These are phyloP conservation scores for Zingel zingel DNA, from an alignment of 2,113 vertebrate genomes.

Conservation along the genomic window DNA sequence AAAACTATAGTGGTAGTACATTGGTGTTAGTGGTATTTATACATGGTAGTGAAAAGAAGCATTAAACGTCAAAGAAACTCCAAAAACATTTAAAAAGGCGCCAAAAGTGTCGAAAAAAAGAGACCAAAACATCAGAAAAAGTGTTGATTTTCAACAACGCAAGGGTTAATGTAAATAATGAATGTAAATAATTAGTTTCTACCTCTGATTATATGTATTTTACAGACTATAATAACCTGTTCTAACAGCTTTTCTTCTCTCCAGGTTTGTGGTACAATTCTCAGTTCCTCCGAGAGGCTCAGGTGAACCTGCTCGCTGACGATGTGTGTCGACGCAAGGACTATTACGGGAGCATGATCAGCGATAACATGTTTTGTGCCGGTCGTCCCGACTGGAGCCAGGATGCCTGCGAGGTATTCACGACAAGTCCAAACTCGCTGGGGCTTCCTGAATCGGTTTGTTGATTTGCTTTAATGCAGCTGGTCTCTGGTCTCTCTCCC, in stretches of 20 bases:
- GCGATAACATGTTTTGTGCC: conserved; percentile 92
- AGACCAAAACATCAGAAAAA: too few relatives aligned
- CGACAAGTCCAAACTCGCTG: background rate
- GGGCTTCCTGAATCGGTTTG: rapidly evolving
- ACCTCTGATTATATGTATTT: background rate
- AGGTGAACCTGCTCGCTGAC: conserved; percentile 86
- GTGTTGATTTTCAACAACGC: too few relatives aligned
- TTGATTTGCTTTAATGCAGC: background rate
- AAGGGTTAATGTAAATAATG: too few relatives aligned
- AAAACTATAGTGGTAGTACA: too few relatives aligned
- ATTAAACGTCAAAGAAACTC: too few relatives aligned
- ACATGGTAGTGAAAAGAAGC: too few relatives aligned
- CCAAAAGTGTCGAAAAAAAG: too few relatives aligned
- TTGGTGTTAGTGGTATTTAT: too few relatives aligned
- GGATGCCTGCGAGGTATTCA: conserved; percentile 90
- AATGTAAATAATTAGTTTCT: background rate
- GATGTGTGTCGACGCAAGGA: conserved; percentile 79
- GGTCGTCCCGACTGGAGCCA: conserved; percentile 85
- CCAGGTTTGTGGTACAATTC: conserved; percentile 80
- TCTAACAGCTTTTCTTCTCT: background rate
- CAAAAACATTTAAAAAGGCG: too few relatives aligned
- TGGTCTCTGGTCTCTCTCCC: background rate
- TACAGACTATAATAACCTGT: background rate
- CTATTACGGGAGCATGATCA: conserved; percentile 86
- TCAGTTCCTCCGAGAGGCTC: conserved; percentile 85